These are phyloP conservation scores for Percina caprodes DNA, from an alignment of 2,113 vertebrate species.

Conservation along the genomic window DNA sequence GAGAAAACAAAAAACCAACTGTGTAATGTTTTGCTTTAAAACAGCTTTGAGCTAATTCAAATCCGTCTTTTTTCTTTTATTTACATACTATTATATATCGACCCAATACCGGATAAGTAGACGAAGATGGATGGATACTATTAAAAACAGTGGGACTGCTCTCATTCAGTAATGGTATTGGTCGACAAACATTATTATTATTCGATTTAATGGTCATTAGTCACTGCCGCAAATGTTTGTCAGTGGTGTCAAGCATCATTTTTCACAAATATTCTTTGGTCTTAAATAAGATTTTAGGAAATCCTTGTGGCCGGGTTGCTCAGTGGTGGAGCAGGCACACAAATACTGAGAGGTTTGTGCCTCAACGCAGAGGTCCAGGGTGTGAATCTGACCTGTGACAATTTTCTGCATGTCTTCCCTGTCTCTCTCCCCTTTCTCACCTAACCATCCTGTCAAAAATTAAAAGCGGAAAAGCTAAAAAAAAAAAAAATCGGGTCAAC, in stretches of 20 bases:
- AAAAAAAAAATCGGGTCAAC: not conserved
- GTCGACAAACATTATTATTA: not conserved
- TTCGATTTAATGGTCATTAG: not conserved
- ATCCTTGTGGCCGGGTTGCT: no score
- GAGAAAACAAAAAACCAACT: not conserved
- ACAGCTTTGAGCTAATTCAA: not conserved
- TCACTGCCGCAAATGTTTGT: not conserved
- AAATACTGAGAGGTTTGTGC: no score
- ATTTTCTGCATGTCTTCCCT: no score
- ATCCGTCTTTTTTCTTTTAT: not conserved
- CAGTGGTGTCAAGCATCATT: not conserved
- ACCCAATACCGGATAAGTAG: no score
- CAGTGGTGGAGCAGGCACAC: no score
- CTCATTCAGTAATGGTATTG: not conserved
- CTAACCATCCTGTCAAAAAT: no score
- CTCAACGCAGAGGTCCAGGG: no score
- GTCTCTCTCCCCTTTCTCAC: no score
- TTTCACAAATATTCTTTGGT: not conserved
- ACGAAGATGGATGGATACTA: no score
- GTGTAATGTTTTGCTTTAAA: not conserved
- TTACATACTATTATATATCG: not conserved
- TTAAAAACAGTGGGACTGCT: not conserved
- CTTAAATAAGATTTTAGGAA: not conserved
- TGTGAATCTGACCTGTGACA: no score
- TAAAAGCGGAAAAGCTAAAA: no score